Percentiles rank a stretch among this genome's conserved stretches.
These are phyloP conservation scores for Diachrysia chrysitis DNA, from an alignment of 2,888 invertebrate species.

Conservation along the genomic window DNA sequence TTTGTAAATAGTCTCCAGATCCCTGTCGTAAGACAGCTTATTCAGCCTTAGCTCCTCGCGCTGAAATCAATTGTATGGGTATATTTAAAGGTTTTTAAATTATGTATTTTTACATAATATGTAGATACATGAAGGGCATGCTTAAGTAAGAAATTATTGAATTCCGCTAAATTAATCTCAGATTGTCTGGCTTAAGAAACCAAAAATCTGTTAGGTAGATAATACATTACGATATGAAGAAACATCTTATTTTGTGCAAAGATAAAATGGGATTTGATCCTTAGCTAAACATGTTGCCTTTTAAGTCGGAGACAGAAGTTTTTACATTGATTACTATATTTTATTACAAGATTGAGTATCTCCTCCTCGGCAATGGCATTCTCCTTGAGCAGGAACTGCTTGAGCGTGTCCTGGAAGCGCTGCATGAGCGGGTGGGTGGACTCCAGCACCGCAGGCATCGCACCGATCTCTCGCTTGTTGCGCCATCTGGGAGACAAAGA, in stretches of 20 bases:
- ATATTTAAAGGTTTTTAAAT: background rate
- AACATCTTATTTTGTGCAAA: too few species aligned
- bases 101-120: background rate
- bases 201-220: too few species aligned
- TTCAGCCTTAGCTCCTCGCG: slow-evolving; percentile 75
- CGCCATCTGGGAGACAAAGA: slow-evolving; percentile 73
- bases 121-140: background rate
- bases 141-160: too few species aligned
- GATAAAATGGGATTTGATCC: too few species aligned
- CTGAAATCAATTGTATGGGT: slow-evolving; percentile 63
- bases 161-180: too few species aligned
- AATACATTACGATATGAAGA: too few species aligned
- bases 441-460: slow-evolving; percentile 89
- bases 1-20: slow-evolving; percentile 89
- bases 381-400: slow-evolving; percentile 91
- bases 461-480: slow-evolving; percentile 71
- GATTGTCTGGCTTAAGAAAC: too few species aligned
- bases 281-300: too few species aligned
- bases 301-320: too few species aligned
- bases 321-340: background rate
- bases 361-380: slow-evolving; percentile 91
- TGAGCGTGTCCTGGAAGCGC: slow-evolving; percentile 92
- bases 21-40: slow-evolving; percentile 81
- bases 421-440: slow-evolving; percentile 93
- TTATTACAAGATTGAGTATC: slow-evolving; percentile 90